These are phyloP conservation scores for Scomber scombrus DNA, from an alignment of 2,113 vertebrate genomes.

Conservation along the genomic window DNA sequence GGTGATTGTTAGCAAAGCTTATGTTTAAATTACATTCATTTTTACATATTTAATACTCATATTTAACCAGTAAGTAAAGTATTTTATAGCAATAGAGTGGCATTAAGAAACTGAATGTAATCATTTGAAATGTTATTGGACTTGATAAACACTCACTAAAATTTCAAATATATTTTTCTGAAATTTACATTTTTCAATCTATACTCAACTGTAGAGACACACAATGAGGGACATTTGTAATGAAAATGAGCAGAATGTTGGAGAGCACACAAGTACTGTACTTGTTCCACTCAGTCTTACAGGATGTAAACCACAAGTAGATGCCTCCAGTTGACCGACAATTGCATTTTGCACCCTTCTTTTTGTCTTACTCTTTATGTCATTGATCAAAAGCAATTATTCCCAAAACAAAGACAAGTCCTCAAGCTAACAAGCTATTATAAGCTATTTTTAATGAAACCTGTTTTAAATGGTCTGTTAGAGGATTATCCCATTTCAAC, in stretches of 20 bases:
- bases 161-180: background rate
- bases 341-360: too few relatives aligned
- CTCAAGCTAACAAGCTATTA: background rate
- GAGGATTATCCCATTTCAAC: background rate
- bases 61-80: background rate
- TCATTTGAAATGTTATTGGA: background rate
- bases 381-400: too few relatives aligned
- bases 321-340: too few relatives aligned
- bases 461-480: background rate
- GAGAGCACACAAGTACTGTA: too few relatives aligned
- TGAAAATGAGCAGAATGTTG: background rate
- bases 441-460: background rate
- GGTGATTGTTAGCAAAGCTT: background rate
- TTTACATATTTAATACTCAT: slow-evolving; percentile 1
- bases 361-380: too few relatives aligned
- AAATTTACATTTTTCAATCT: slow-evolving; percentile 7
- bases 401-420: too few relatives aligned
- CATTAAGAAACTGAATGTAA: background rate
- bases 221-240: background rate
- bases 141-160: background rate
- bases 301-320: too few relatives aligned
- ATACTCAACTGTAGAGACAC: background rate
- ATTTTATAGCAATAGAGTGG: background rate
- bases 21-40: background rate
- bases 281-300: too few relatives aligned